Base-by-base conservation (phyloP, 2,113 vertebrate species). In the Empidonax traillii region DNA sequence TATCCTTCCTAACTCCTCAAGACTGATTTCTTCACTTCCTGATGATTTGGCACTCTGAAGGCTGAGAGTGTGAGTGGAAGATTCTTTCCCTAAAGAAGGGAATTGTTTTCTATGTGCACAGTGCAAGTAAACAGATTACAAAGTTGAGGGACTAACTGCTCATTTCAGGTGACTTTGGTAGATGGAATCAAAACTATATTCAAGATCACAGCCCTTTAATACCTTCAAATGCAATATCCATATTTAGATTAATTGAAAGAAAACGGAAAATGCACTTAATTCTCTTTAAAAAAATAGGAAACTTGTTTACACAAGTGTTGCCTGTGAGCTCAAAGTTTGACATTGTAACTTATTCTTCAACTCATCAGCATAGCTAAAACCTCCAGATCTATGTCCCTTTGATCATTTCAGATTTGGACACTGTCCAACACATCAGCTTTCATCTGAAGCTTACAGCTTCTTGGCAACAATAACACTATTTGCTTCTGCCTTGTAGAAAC, bases 381-480 rank as follows among this genome's bases (percentile, higher is more conserved):
- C 71, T 83, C 51, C 74, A 89, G 78, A 93, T 41, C 82, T 87
- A 49, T 23, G 51, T 88, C 35, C 16, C 61, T 95, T 85, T 93
- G 67, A 94, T 85, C 87, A 80, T 69, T 91, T 93, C 46, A 80
- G 86, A 89, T 46, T 82, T 96, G 87, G 91, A 85, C 59, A 67
- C 21, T 55, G 30, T 93, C 71, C 72, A 93, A 91, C 30, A 61
- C 30, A 79, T 58, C 85, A 89, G 74, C 82, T 95, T 91, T 63
- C 93, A 77, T 79, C 71, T 88, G 46, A 53, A 77, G 43, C 75
- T 71, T 85, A 66, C 82, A 90, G 78, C 39, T 95, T 88, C 55
- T 88, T 95, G 91, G 94, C 82, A 96, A 49, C 51, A 83, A 12
- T 41, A 83, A n/a, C 27, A 25, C 2, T 91, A 52, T 93, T 89